phyloP scores from a whole-genome alignment of 2,888 invertebrate genomes.

The Dorcus parallelipipedus region DNA sequence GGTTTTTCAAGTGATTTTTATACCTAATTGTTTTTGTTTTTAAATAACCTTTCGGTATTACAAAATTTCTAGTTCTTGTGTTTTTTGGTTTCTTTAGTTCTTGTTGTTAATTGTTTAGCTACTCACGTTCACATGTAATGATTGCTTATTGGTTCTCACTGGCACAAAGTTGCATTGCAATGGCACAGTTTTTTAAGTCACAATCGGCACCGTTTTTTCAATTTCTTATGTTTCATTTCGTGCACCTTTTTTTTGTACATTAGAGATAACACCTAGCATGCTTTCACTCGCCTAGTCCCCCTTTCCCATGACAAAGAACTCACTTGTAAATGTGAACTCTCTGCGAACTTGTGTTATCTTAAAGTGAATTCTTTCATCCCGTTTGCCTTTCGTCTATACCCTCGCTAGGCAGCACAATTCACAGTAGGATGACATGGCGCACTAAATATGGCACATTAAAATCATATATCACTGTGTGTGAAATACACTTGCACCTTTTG shows the following conservation, averaged over 20 bases:
- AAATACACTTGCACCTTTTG: slow-evolving; percentile 48
- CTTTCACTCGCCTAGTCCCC: slow-evolving; percentile 20
- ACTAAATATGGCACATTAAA: slow-evolving; percentile 48
- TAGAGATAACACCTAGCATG: slow-evolving; percentile 44
- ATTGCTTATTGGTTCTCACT: slow-evolving; percentile 52
- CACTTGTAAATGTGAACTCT: slow-evolving; percentile 5
- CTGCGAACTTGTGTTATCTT: slow-evolving; percentile 5
- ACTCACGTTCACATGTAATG: slow-evolving; percentile 73
- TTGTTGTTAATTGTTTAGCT: slow-evolving; percentile 50
- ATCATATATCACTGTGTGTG: slow-evolving; percentile 46
- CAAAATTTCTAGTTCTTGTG: slow-evolving; percentile 34
- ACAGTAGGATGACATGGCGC: slow-evolving; percentile 52
- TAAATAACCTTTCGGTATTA: slow-evolving; percentile 27
- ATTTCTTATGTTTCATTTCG: slow-evolving; percentile 35
- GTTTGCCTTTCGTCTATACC: slow-evolving; percentile 26
- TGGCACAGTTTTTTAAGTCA: slow-evolving; percentile 51
- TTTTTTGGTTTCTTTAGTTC: slow-evolving; percentile 31
- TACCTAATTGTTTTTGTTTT: slow-evolving; percentile 34
- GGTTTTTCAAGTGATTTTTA: slow-evolving; percentile 40
- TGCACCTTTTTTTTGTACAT: slow-evolving; percentile 43
- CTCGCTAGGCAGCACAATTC: slow-evolving; percentile 47
- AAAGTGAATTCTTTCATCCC: slow-evolving; percentile 22
- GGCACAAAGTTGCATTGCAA: slow-evolving; percentile 51
- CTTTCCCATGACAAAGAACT: slow-evolving; percentile 2
- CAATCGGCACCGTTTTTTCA: slow-evolving; percentile 46